Conservation (phyloP, 2,888 invertebrate species). For the Himalopsyche kuldschensis region DNA sequence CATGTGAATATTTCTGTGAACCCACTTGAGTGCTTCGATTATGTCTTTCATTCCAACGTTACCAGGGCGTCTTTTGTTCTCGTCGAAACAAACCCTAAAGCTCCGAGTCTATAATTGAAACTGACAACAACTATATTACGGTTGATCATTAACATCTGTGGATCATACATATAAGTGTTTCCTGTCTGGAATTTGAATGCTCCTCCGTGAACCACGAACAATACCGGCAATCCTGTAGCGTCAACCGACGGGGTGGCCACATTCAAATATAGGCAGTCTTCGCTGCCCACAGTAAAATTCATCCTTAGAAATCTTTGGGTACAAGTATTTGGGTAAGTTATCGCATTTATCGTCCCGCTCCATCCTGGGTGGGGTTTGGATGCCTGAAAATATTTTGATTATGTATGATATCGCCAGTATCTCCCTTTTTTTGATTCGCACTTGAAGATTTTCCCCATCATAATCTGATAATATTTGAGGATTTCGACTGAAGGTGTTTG, state of each 20-base stretch:
- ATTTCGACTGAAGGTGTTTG: too few species aligned
- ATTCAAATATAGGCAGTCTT: slow-evolving; percentile 72
- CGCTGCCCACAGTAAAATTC: slow-evolving; percentile 50
- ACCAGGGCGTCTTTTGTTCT: slow-evolving; percentile 51
- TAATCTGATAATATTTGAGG: too few species aligned
- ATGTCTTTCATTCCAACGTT: slow-evolving; percentile 54
- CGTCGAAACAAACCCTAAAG: slow-evolving; percentile 54
- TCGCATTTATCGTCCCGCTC: slow-evolving; percentile 63
- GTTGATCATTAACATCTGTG: slow-evolving; percentile 49
- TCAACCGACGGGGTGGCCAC: slow-evolving; percentile 65
- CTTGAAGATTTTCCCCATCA: too few species aligned
- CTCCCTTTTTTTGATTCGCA: too few species aligned
- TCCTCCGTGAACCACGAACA: slow-evolving; percentile 57
- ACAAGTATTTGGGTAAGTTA: slow-evolving; percentile 62
- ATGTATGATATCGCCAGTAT: too few species aligned
- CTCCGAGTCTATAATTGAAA: slow-evolving; percentile 50
- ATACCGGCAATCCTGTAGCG: slow-evolving; percentile 47
- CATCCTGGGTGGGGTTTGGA: slow-evolving; percentile 62
- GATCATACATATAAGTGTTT: slow-evolving; percentile 50
- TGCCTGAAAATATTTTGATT: slow-evolving; percentile 49
- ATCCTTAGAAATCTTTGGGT: slow-evolving; percentile 55
- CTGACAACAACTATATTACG: slow-evolving; percentile 53
- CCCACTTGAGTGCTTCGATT: slow-evolving; percentile 53
- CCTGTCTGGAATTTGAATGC: slow-evolving; percentile 52
- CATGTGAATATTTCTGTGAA: slow-evolving; percentile 47